These are phyloP conservation scores for Callipepla californica DNA, from an alignment of 2,113 vertebrate genomes.

Conservation along the genomic window DNA sequence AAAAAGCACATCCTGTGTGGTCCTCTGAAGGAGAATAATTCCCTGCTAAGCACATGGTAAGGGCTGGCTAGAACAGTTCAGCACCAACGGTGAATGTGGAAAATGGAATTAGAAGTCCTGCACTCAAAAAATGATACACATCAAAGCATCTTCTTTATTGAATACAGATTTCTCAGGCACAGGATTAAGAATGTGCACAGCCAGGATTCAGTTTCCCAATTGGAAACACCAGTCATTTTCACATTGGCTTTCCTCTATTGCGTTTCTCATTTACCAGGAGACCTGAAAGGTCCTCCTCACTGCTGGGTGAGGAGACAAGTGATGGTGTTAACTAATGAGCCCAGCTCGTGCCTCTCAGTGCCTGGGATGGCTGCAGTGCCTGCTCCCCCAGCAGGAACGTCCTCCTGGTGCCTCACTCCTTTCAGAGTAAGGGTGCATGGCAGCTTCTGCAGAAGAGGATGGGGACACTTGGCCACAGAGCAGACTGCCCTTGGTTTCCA, in stretches of 20 bases:
- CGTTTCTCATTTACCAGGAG: neutral
- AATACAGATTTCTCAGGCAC: neutral
- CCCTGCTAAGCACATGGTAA: neutral
- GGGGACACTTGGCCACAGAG: neutral
- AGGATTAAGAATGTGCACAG: neutral
- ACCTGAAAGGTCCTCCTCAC: neutral
- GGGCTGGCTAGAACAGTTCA: neutral
- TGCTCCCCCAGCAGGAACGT: neutral
- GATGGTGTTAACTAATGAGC: neutral
- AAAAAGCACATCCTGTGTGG: conserved; percentile 38
- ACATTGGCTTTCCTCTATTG: neutral
- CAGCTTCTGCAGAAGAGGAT: rapidly evolving
- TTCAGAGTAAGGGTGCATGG: neutral
- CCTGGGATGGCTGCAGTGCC: neutral
- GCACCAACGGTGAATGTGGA: neutral
- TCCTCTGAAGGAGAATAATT: conserved; percentile 2
- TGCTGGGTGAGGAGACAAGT: neutral
- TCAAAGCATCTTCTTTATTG: neutral
- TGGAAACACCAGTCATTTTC: neutral
- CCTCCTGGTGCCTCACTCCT: neutral
- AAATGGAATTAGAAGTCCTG: conserved; percentile 10
- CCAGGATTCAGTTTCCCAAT: neutral
- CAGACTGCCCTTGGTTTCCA: neutral
- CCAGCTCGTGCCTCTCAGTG: neutral
- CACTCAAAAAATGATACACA: neutral